phyloP scores from a whole-genome alignment of 2,888 invertebrate species.

The Caenorhabditis sp. region DNA sequence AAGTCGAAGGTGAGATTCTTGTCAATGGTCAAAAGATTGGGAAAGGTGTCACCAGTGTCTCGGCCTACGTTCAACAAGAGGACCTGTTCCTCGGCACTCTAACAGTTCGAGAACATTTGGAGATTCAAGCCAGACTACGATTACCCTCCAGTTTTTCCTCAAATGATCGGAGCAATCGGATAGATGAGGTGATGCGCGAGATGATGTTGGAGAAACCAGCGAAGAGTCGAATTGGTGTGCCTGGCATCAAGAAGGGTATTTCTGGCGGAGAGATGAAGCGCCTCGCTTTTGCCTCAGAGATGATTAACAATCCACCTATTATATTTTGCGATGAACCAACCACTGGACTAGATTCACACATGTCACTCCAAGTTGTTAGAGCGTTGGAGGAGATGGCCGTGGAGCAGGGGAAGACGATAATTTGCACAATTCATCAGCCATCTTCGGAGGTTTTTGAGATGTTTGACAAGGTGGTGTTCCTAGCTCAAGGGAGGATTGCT shows the following conservation, averaged over 20 bases:
- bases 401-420: slow-evolving; percentile 83
- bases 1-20: slow-evolving; percentile 53
- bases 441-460: slow-evolving; percentile 86
- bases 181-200: slow-evolving; percentile 81
- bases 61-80: slow-evolving; percentile 64
- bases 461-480: slow-evolving; percentile 82
- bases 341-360: slow-evolving; percentile 87
- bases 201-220: slow-evolving; percentile 86
- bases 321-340: slow-evolving; percentile 97
- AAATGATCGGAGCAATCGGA: slow-evolving; percentile 80
- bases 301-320: slow-evolving; percentile 89
- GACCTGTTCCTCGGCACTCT: slow-evolving; percentile 62
- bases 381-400: slow-evolving; percentile 51
- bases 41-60: slow-evolving; percentile 71
- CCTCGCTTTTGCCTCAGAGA: slow-evolving; percentile 90
- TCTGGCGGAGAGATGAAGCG: slow-evolving; percentile 91
- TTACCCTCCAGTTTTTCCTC: slow-evolving; percentile 78
- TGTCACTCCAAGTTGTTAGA: slow-evolving; percentile 23
- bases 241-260: slow-evolving; percentile 76
- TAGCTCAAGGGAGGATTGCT: slow-evolving; percentile 90
- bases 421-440: slow-evolving; percentile 93
- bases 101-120: slow-evolving; percentile 59
- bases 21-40: slow-evolving; percentile 54
- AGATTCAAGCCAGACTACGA: slow-evolving; percentile 78
- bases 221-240: slow-evolving; percentile 86